phyloP scores from a whole-genome alignment of 1,140 invertebrate species.

The Babylonia areolata region DNA sequence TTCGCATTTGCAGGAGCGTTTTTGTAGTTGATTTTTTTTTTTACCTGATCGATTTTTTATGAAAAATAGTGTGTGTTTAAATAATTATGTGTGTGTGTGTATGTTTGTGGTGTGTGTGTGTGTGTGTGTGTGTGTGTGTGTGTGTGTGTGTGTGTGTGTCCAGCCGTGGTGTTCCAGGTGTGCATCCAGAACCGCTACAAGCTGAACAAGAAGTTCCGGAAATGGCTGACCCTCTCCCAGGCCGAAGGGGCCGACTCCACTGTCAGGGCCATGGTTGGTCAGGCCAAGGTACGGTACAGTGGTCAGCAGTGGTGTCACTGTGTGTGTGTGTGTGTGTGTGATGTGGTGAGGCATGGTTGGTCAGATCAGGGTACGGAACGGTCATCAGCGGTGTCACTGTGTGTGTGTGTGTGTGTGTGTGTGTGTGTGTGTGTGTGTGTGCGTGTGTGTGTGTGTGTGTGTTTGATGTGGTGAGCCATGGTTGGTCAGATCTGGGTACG shows the following conservation, averaged over 20 bases:
- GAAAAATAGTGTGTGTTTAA: not conserved
- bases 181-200: conserved; percentile 75
- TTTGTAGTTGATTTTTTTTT: too few relatives aligned
- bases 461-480: too few relatives aligned
- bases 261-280: conserved; percentile 50
- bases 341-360: conserved; percentile 47
- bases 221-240: conserved; percentile 57
- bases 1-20: too few relatives aligned
- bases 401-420: too few relatives aligned
- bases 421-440: too few relatives aligned
- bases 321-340: too few relatives aligned
- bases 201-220: conserved; percentile 73
- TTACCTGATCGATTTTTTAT: too few relatives aligned
- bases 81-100: not conserved
- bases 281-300: conserved; percentile 64
- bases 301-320: not conserved
- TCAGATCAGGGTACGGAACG: conserved; percentile 62
- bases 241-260: conserved; percentile 41
- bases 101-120: not conserved
- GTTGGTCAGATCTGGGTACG: too few relatives aligned
- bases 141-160: not conserved
- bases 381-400: not conserved
- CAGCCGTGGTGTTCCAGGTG: conserved; percentile 71
- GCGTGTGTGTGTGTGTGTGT: too few relatives aligned
- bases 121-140: not conserved